Base-by-base conservation (phyloP, 2,113 vertebrate genomes). In the Tauraco erythrolophus region DNA sequence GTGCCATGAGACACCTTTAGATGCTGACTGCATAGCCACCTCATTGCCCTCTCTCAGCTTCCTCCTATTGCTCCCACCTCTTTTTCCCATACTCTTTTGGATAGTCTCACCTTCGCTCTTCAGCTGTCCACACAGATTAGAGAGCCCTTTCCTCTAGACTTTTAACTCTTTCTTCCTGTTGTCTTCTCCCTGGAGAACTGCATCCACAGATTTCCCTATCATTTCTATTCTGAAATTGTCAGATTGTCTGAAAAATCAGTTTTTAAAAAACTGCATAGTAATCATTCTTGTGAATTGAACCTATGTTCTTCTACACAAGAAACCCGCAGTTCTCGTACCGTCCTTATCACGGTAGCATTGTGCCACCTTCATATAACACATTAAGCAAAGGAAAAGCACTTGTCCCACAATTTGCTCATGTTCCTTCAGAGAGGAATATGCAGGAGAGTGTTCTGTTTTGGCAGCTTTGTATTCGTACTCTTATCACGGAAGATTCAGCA, bases 241-340 rank as follows among this genome's bases (percentile, higher is more conserved):
- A 39, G 7, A 70, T 8, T 28, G 19, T 31, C 35, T 78, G 22
- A 81, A 86, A n/a, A 64, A 37, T 23, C 37, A 11, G 3, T 1
- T 62, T 68, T 60, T 1, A 2, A 19, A 43, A 37, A 57, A 14
- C 6, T 6, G 24, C 4, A 19, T 4, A n/a, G 8, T n/a, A 68
- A 58, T 46, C 3, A 71, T 56, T 58, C 19, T 33, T 85, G 23
- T 16, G 79, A 70, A 31, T 19, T 25, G 22, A 82, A 28, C 15
- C 8, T 31, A 4, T 15, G 23, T 46, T 46, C 10, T 69, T 57
- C 70, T 39, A 46, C 19, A 54, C 4, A 16, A 10, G 10, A 58
- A 71, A 46, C 4, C 21, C 37, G 10, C 4, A 58, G 4, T 30
- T 79, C 43, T 46, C 60, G 13, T 46, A 51, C 33, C 0, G 0